Evolutionary conservation across 2,888 invertebrate species (phyloP).

Genomic region (Aquatica leii): DNA sequence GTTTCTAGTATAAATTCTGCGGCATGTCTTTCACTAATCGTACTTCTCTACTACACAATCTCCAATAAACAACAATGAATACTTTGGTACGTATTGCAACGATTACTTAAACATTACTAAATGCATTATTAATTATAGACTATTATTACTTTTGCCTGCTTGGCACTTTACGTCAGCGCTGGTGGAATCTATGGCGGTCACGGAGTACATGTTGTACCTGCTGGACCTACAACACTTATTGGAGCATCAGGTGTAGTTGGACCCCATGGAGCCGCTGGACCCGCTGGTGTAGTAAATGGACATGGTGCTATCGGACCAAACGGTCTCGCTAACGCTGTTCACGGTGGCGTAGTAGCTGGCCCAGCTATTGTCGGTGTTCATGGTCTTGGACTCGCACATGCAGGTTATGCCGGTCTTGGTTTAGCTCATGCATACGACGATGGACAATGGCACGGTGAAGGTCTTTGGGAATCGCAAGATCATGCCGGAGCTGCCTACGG

Average conservation of each 20-base stretch:
- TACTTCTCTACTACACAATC: conserved; percentile 17
- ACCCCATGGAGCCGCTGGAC: conserved; percentile 25
- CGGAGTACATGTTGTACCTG: conserved; percentile 15
- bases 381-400: conserved; percentile 14
- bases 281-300: conserved; percentile 29
- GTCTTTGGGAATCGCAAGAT: conserved; percentile 24
- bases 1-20: conserved; percentile 25
- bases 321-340: conserved; percentile 21
- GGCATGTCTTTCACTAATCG: conserved; percentile 20
- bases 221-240: conserved; percentile 13
- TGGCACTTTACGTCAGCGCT: conserved; percentile 9
- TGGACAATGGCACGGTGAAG: conserved; percentile 31
- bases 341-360: conserved; percentile 11
- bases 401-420: not conserved
- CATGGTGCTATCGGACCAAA: conserved; percentile 29
- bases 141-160: too few species aligned
- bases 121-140: not conserved
- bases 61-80: conserved; percentile 23
- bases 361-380: conserved; percentile 1
- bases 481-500: conserved; percentile 14
- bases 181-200: conserved; percentile 19
- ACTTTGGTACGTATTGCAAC: conserved; percentile 26
- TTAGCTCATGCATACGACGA: conserved; percentile 11
- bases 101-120: not conserved
- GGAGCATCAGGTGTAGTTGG: conserved; percentile 30